These are phyloP conservation scores for Subanguina moxae DNA, from an alignment of 1,140 invertebrate genomes.

Conservation along the genomic window DNA sequence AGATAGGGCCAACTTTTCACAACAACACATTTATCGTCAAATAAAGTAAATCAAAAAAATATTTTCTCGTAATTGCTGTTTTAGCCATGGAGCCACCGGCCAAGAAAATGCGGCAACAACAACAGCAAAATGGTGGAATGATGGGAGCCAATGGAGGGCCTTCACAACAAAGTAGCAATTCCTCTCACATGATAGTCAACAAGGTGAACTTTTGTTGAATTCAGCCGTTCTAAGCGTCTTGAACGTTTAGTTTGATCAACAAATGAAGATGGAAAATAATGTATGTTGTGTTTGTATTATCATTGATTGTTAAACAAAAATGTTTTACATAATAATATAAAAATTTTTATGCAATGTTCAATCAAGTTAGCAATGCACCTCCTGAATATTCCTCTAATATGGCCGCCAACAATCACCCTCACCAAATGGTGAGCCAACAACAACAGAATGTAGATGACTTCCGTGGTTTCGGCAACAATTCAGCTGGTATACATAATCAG, in stretches of 20 bases:
- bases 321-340: too few relatives aligned
- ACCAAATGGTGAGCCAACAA: neutral
- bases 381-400: neutral
- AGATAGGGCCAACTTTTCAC: too few relatives aligned
- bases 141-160: neutral
- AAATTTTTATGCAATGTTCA: too few relatives aligned
- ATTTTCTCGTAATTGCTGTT: too few relatives aligned
- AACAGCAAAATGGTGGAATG: neutral
- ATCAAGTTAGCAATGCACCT: neutral
- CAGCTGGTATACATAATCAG: neutral
- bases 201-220: too few relatives aligned
- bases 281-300: too few relatives aligned
- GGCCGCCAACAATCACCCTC: neutral
- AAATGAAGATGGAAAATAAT: constrained; percentile 8
- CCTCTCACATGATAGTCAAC: too few relatives aligned
- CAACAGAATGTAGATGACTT: neutral
- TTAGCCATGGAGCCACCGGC: neutral
- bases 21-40: too few relatives aligned
- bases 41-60: neutral
- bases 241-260: constrained; percentile 2
- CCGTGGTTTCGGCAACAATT: neutral
- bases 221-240: too few relatives aligned
- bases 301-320: too few relatives aligned
- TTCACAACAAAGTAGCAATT: too few relatives aligned
- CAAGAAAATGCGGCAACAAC: neutral